Base-by-base conservation (phyloP, 2,113 vertebrate species). In the Boleophthalmus pectinirostris region DNA sequence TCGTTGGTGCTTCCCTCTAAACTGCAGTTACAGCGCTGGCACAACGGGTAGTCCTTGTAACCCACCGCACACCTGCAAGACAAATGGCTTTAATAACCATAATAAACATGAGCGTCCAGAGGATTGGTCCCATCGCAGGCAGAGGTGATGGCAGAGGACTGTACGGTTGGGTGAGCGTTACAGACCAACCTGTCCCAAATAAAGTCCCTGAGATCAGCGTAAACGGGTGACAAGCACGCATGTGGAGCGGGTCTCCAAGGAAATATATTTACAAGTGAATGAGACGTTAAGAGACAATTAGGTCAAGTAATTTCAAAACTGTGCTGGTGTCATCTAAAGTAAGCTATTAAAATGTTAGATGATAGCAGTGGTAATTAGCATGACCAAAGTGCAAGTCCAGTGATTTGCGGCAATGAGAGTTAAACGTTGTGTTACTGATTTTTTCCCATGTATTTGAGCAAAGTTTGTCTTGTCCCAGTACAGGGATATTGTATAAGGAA, bases 1-100 rank as follows among this genome's bases (percentile, higher is more conserved):
- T 66, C 11, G 54, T 92, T 92, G 51, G 29, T 24, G 85, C 90
- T 92, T 76, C 90, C 90, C 33, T 91, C 88, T 49, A 90, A n/a
- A 1, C 86, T 91, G 85, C 90, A 92, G 78, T 87, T 90, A 73
- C 90, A 92, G 66, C 77, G 88, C 83, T 88, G 68, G 72, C 90
- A 92, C 69, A 66, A 79, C 2, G 89, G 90, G 82, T 86, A 92
- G 78, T 72, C 88, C 74, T 57, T 90, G 66, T 90, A 91, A 61
- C 90, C 90, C 0, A 88, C 66, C 5, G 87, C 87, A 80, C 90
- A 92, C 79, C 90, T 92, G 61, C 14, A 12, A 86, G 71, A 88
- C 67, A 79, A 82, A 82, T 65, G 57, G 71, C 45, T 82, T 79
- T 81, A 81, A 82, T 76, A 75, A 72, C 11, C 57, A 70, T 46